Evolutionary conservation across 2,797 vertebrate species (phyloP).

Genomic region (Petrocephalus schoutedeni): DNA sequence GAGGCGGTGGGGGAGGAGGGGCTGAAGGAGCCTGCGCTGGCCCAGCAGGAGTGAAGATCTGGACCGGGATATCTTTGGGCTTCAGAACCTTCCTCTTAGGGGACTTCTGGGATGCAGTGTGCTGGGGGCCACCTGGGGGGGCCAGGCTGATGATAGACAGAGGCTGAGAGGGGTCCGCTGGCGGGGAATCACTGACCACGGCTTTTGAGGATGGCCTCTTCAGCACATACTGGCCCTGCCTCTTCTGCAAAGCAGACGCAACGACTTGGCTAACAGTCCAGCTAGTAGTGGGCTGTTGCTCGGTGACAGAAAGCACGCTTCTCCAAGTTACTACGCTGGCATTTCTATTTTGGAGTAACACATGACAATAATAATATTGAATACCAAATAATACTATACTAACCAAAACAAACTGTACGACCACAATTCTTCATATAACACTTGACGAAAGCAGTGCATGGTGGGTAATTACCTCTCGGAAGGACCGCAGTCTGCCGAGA

Average conservation of each 20-base stretch:
- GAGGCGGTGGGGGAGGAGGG: constrained; percentile 17
- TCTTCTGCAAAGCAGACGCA: constrained; percentile 58
- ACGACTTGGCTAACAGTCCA: not conserved
- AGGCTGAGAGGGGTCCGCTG: constrained; percentile 39
- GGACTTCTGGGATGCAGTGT: constrained; percentile 29
- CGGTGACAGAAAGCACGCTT: not conserved
- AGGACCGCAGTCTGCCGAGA: constrained; percentile 79
- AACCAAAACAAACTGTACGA: not conserved
- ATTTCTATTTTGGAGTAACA: not conserved
- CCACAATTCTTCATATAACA: not conserved
- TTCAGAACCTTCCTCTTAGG: constrained; percentile 24
- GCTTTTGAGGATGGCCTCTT: constrained; percentile 58
- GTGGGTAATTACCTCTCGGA: constrained; percentile 73
- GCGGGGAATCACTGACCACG: constrained; percentile 25
- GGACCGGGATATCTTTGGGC: constrained; percentile 58
- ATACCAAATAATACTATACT: too few species aligned
- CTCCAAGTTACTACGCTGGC: not conserved
- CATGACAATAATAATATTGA: not conserved
- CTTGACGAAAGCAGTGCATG: not conserved
- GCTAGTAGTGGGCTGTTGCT: not conserved
- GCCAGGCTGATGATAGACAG: constrained; percentile 44
- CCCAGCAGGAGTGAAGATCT: constrained; percentile 49
- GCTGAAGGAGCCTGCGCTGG: constrained; percentile 22
- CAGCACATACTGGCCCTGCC: constrained; percentile 62
- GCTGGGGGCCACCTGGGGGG: constrained; percentile 36